Evolutionary conservation across 2,797 vertebrate species (phyloP).

Genomic region (Mormyrops attenuatus): DNA sequence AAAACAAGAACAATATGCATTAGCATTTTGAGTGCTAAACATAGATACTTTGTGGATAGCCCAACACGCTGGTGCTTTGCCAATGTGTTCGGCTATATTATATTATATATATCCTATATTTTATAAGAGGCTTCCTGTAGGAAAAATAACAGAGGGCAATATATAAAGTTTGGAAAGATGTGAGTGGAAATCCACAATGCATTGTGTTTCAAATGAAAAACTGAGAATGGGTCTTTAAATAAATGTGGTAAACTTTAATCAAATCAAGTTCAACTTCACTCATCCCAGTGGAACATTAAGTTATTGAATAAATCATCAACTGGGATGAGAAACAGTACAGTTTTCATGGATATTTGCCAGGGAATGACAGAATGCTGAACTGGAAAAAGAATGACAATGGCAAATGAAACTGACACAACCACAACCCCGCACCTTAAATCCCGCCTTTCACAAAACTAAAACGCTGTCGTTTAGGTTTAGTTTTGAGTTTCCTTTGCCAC

Average conservation of each 20-base stretch:
- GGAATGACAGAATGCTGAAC: not conserved
- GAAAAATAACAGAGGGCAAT: not conserved
- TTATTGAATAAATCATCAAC: not conserved
- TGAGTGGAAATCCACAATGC: not conserved
- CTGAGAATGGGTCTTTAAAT: not conserved
- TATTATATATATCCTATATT: not conserved
- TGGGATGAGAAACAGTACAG: not conserved
- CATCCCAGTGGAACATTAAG: not conserved
- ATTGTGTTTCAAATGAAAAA: not conserved
- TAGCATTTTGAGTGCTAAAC: not conserved
- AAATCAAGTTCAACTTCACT: not conserved
- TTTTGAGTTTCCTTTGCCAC: not conserved
- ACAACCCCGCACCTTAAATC: not conserved
- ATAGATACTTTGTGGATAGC: not conserved
- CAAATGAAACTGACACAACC: not conserved
- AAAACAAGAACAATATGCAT: not conserved
- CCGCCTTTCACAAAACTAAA: not conserved
- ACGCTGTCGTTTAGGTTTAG: not conserved
- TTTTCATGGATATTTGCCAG: not conserved
- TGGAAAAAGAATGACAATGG: not conserved
- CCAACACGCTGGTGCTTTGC: not conserved
- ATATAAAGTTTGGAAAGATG: not conserved
- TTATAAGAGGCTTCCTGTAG: not conserved
- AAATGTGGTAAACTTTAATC: not conserved
- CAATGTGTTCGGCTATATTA: not conserved